These are phyloP conservation scores for Astropecten irregularis DNA, from an alignment of 53 echinoderm and acorn worm genomes.

Conservation along the genomic window DNA sequence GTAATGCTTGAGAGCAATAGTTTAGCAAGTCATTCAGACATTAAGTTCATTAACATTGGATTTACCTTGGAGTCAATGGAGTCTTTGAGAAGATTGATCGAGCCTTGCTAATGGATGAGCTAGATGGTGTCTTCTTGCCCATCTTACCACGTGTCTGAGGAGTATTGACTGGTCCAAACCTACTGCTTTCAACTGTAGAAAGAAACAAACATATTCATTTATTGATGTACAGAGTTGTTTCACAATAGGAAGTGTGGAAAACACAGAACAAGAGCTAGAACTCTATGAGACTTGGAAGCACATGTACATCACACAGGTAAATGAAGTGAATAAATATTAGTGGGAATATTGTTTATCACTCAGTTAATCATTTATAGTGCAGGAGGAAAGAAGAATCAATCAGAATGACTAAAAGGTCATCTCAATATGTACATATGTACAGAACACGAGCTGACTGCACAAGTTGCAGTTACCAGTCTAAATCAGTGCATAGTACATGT, in stretches of 20 bases:
- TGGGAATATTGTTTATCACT: too few species aligned
- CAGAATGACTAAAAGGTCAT: background rate
- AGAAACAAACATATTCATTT: background rate
- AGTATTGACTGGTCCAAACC: slow-evolving; percentile 87
- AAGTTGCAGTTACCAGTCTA: too few species aligned
- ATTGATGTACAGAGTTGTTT: background rate
- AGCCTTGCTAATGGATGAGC: slow-evolving; percentile 70
- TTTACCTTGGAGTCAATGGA: slow-evolving; percentile 94
- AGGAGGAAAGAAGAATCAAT: too few species aligned
- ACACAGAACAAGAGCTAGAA: background rate
- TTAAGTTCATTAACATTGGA: too few species aligned
- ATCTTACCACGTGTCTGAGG: slow-evolving; percentile 63
- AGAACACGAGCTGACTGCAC: too few species aligned
- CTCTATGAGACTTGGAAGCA: background rate
- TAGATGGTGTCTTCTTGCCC: slow-evolving; percentile 85
- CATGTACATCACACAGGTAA: background rate
- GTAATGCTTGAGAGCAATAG: too few species aligned
- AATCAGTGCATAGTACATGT: too few species aligned
- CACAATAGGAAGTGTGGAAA: background rate
- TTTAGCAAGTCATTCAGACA: too few species aligned
- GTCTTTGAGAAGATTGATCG: slow-evolving; percentile 87
- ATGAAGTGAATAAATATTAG: too few species aligned
- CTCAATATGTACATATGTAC: slow-evolving; percentile 8
- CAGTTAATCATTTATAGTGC: too few species aligned
- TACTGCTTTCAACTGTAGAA: slow-evolving; percentile 69